These are phyloP conservation scores for Protosalanx chinensis DNA, from an alignment of 2,797 vertebrate species.

Conservation along the genomic window DNA sequence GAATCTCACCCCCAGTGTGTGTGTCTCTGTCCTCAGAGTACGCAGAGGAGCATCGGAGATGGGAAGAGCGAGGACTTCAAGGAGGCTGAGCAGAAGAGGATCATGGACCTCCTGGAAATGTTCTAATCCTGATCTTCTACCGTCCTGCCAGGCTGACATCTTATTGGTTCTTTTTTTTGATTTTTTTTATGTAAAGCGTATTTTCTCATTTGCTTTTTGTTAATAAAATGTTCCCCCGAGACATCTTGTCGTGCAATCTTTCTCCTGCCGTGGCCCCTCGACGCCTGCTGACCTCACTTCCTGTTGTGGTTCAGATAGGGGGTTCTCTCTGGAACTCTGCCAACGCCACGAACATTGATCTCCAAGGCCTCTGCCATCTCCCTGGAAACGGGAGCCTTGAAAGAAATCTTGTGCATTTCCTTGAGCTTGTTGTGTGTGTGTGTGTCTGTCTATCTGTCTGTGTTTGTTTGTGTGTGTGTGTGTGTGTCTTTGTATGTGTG, in stretches of 20 bases:
- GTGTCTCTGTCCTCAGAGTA: slow-evolving; percentile 78
- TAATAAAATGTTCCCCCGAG: too few species aligned
- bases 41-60: slow-evolving; percentile 91
- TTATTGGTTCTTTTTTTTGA: slow-evolving; percentile 32
- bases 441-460: too few species aligned
- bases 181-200: slow-evolving; percentile 57
- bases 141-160: background rate
- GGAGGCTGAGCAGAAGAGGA: slow-evolving; percentile 89
- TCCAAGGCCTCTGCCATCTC: slow-evolving; percentile 3
- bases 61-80: slow-evolving; percentile 91
- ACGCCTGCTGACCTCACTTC: slow-evolving; percentile 10
- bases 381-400: background rate
- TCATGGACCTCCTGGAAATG: slow-evolving; percentile 89
- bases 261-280: background rate
- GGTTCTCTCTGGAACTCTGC: background rate
- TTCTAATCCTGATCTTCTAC: slow-evolving; percentile 71
- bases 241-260: background rate
- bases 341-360: slow-evolving; percentile 2
- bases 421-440: background rate
- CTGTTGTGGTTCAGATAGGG: background rate
- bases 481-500: too few species aligned
- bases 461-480: too few species aligned
- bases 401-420: slow-evolving; percentile 25
- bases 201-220: slow-evolving; percentile 58
- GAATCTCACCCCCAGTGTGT: background rate